Percentiles rank a stretch among this genome's conserved stretches.
Evolutionary conservation across 1,140 invertebrate species (phyloP).

Genomic region (Brachionus plicatilis): DNA sequence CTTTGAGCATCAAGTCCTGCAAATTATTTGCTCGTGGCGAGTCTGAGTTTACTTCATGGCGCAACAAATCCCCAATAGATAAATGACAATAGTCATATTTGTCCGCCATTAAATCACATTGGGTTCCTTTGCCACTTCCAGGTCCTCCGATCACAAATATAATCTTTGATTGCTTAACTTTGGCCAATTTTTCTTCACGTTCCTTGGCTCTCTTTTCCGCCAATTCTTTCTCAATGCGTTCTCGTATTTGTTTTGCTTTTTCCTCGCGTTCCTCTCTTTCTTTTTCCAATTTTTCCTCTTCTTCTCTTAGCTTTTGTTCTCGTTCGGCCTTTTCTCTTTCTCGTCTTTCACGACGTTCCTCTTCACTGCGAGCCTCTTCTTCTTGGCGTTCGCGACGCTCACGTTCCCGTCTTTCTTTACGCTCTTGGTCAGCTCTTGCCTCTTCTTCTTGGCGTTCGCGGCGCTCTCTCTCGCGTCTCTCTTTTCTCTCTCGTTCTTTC

Average conservation of each 20-base stretch:
- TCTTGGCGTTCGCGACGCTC: neutral
- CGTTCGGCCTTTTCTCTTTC: neutral
- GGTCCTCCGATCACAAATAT: conserved; percentile 50
- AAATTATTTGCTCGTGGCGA: conserved; percentile 61
- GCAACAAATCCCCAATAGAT: conserved; percentile 79
- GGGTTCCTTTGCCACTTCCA: conserved; percentile 63
- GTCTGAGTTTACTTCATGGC: conserved; percentile 76
- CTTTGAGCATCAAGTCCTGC: conserved; percentile 77
- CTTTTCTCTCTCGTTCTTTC: neutral
- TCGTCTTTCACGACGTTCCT: neutral
- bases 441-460: conserved; percentile 26
- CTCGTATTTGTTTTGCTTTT: neutral
- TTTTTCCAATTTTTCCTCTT: neutral
- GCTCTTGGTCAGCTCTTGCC: neutral
- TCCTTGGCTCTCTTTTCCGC: neutral
- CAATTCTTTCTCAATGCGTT: neutral
- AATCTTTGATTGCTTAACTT: conserved; percentile 22
- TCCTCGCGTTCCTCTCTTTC: neutral
- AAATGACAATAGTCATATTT: conserved; percentile 73
- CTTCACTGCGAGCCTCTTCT: neutral
- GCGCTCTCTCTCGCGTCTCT: neutral
- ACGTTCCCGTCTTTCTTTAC: neutral
- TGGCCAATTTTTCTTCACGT: conserved; percentile 1
- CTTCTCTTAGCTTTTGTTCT: neutral
- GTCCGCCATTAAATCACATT: conserved; percentile 75